Conservation (phyloP, 2,797 vertebrate species). For the Halcyon leucocephala region DNA sequence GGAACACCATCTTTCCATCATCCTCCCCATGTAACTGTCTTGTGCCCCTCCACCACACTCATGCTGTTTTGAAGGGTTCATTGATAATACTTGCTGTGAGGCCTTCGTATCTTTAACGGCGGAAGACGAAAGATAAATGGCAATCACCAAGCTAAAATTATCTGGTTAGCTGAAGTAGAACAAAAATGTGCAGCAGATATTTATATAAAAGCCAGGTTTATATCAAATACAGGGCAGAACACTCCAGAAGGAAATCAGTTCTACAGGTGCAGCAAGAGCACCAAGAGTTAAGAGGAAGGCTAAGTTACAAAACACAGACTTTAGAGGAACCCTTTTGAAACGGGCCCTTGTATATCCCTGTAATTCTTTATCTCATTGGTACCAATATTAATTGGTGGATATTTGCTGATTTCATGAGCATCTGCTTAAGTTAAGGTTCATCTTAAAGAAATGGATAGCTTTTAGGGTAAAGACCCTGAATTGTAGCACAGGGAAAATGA, state of each 20-base stretch:
- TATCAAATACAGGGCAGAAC: background rate
- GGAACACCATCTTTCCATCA: background rate
- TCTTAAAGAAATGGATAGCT: background rate
- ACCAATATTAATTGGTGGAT: background rate
- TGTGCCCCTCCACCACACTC: background rate
- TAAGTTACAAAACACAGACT: background rate
- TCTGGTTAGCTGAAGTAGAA: background rate
- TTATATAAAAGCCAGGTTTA: background rate
- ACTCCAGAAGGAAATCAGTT: background rate
- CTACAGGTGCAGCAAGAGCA: background rate
- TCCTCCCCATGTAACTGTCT: background rate
- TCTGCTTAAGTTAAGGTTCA: background rate
- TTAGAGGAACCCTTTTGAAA: background rate
- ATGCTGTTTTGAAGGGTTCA: background rate
- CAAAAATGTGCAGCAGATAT: background rate
- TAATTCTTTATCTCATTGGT: background rate
- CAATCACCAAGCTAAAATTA: background rate
- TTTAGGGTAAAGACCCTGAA: no score
- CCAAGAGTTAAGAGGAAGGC: background rate
- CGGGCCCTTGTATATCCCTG: background rate
- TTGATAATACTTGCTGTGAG: background rate
- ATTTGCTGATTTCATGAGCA: background rate
- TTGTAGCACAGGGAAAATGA: background rate
- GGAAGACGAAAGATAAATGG: background rate
- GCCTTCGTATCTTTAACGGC: background rate